Conservation (phyloP, 2,113 vertebrate species). For the Parotia lawesii region DNA sequence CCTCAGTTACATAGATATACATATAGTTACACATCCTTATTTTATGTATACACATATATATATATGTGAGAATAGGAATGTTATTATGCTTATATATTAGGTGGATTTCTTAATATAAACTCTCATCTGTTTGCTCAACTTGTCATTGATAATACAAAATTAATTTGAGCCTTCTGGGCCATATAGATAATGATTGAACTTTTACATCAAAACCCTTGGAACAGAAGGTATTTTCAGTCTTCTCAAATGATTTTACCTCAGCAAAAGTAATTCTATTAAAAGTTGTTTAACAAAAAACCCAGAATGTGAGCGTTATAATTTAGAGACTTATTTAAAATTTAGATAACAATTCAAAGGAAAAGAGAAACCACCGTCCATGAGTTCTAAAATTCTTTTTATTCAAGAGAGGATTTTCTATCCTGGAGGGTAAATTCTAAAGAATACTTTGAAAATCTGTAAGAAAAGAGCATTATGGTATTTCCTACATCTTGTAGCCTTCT, state of each 20-base stretch:
- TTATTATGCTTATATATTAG: not conserved
- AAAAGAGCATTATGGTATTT: not conserved
- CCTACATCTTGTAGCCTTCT: not conserved
- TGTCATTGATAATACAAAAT: not conserved
- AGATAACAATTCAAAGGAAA: constrained; percentile 1
- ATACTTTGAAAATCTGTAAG: not conserved
- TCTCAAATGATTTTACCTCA: not conserved
- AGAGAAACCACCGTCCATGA: rapidly evolving
- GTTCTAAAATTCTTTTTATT: not conserved
- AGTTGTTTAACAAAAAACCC: not conserved
- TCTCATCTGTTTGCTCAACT: constrained; percentile 8
- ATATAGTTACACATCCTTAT: not conserved
- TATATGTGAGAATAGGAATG: not conserved
- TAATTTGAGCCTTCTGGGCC: not conserved
- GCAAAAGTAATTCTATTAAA: constrained; percentile 12
- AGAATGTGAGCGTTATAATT: not conserved
- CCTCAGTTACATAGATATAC: not conserved
- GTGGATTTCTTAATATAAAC: not conserved
- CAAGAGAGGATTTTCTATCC: not conserved
- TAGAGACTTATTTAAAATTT: constrained; percentile 7
- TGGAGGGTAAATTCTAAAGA: not conserved
- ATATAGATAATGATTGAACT: not conserved
- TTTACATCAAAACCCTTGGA: not conserved
- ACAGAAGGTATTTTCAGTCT: constrained; percentile 13
- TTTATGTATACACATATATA: not conserved